These are phyloP conservation scores for Oncorhynchus clarkii DNA, from an alignment of 2,113 vertebrate species.

Conservation along the genomic window DNA sequence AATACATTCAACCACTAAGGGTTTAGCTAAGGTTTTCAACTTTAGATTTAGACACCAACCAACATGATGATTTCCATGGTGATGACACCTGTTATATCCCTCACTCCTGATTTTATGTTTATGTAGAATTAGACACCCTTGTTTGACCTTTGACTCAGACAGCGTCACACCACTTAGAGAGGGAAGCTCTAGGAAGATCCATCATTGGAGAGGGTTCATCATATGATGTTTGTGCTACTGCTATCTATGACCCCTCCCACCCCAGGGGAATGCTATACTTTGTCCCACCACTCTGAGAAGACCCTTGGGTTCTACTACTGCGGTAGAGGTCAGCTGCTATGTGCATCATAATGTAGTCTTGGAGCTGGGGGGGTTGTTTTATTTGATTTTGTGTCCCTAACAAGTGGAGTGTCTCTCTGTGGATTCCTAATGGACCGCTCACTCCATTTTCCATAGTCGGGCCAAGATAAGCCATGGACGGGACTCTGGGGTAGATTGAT, in stretches of 20 bases:
- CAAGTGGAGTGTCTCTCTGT: slow-evolving; percentile 46
- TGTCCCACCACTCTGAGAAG: slow-evolving; percentile 17
- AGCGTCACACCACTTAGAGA: slow-evolving; percentile 40
- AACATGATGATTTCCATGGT: slow-evolving; percentile 14
- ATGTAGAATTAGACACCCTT: slow-evolving; percentile 29
- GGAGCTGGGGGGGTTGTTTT: slow-evolving; percentile 37
- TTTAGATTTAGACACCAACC: no score
- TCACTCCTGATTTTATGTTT: slow-evolving; percentile 48
- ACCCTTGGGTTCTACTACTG: slow-evolving; percentile 41
- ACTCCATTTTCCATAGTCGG: slow-evolving; percentile 49
- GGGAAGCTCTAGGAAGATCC: slow-evolving; percentile 35
- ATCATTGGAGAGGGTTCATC: slow-evolving; percentile 13
- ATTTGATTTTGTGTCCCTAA: slow-evolving; percentile 33
- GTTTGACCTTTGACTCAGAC: slow-evolving; percentile 44
- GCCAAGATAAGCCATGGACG: slow-evolving; percentile 22
- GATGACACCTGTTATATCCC: slow-evolving; percentile 22
- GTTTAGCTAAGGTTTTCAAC: no score
- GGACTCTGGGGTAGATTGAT: slow-evolving; percentile 4
- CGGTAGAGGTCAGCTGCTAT: slow-evolving; percentile 60
- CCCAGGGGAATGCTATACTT: slow-evolving; percentile 42
- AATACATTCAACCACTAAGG: neutral
- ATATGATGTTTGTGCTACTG: neutral
- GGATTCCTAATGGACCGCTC: slow-evolving; percentile 47
- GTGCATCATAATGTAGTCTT: slow-evolving; percentile 26
- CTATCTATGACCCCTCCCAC: slow-evolving; percentile 16